Evolutionary conservation across 2,113 vertebrate genomes (phyloP).

Genomic region (Chloebia gouldiae): DNA sequence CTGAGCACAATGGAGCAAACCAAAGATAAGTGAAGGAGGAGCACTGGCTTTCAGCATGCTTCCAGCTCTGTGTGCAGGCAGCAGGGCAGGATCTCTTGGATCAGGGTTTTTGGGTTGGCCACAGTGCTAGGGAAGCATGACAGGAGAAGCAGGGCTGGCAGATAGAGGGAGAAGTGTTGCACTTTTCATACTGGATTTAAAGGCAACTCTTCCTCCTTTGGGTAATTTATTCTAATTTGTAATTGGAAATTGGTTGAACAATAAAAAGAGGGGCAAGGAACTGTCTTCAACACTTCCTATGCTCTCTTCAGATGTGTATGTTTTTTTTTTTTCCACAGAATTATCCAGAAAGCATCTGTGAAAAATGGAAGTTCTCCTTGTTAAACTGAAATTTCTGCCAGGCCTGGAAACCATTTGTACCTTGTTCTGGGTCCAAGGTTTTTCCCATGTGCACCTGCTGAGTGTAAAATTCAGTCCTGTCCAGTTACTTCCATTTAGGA

Average conservation of each 20-base stretch:
- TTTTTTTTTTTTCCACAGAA: not conserved
- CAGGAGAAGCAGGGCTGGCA: not conserved
- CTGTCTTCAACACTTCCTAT: not conserved
- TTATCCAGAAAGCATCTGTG: not conserved
- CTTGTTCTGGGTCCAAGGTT: not conserved
- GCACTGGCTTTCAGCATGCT: not conserved
- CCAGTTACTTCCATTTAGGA: constrained; percentile 25
- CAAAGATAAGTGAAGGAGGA: not conserved
- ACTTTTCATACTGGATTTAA: not conserved
- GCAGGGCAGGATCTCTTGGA: not conserved
- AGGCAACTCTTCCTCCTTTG: not conserved
- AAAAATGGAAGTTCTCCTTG: not conserved
- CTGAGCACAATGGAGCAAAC: not conserved
- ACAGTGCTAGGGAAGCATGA: not conserved
- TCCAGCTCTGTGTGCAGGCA: not conserved
- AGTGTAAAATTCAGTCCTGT: constrained; percentile 21
- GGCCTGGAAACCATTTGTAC: not conserved
- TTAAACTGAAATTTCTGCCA: not conserved
- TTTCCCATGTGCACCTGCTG: not conserved
- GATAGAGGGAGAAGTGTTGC: not conserved
- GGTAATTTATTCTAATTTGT: not conserved
- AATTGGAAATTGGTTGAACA: not conserved
- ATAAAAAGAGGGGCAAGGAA: not conserved
- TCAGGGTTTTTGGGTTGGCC: not conserved
- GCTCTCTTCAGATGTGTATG: not conserved